phyloP scores from a whole-genome alignment of 2,113 vertebrate genomes.

The Dunckerocampus dactyliophorus region DNA sequence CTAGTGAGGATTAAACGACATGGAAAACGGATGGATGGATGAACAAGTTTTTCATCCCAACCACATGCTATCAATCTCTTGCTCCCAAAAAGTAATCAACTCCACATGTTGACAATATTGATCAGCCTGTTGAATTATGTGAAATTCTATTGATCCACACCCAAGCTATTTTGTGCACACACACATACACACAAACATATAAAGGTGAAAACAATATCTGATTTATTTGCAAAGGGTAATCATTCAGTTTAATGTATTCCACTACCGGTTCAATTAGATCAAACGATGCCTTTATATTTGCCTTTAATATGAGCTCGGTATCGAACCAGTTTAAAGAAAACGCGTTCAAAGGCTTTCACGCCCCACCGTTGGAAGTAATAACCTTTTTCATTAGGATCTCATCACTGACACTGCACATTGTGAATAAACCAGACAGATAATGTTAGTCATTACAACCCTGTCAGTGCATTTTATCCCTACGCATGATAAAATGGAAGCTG shows the following conservation, averaged over 20 bases:
- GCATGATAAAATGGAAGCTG: conserved; percentile 11
- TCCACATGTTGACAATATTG: conserved; percentile 9
- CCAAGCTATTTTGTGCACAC: neutral
- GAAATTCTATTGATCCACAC: conserved; percentile 2
- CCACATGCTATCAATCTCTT: conserved; percentile 3
- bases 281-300: neutral
- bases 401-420: conserved; percentile 8
- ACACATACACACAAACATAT: neutral
- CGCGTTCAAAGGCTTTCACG: neutral
- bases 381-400: neutral
- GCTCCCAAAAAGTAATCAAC: conserved; percentile 4
- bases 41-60: neutral
- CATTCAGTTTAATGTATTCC: neutral
- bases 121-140: conserved; percentile 2
- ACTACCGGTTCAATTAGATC: neutral
- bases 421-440: conserved; percentile 11
- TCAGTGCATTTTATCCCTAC: conserved; percentile 15
- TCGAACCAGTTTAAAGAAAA: neutral
- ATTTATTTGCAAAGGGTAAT: neutral
- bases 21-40: no score
- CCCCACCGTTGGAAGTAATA: neutral
- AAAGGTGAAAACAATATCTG: neutral
- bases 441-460: conserved; percentile 3
- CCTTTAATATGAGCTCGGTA: neutral
- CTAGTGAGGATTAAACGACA: no score